A percentile compares a stretch with the other conserved stretches of the same genome.
These are phyloP conservation scores for Anoplopoma fimbria DNA, from an alignment of 2,113 vertebrate genomes.

Conservation along the genomic window DNA sequence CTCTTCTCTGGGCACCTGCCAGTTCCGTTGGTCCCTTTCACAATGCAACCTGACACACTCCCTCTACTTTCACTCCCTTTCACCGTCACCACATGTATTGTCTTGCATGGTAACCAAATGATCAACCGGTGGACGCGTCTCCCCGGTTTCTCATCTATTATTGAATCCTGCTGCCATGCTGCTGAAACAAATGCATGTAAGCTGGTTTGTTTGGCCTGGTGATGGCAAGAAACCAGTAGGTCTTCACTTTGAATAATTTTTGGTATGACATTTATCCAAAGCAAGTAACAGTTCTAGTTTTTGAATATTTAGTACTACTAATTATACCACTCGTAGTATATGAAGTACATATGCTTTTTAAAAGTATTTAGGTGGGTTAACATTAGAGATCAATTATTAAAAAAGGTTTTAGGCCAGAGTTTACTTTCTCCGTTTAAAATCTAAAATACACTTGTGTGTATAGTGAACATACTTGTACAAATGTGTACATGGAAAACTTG, in stretches of 20 bases:
- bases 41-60: constrained; percentile 72
- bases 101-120: constrained; percentile 81
- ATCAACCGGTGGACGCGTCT: constrained; percentile 65
- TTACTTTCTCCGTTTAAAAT: neutral
- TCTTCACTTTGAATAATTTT: neutral
- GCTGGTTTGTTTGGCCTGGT: constrained; percentile 59
- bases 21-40: constrained; percentile 38
- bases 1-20: constrained; percentile 43
- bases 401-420: neutral
- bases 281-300: neutral
- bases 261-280: neutral
- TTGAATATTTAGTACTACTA: neutral
- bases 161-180: constrained; percentile 67
- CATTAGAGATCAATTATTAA: neutral
- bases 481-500: neutral
- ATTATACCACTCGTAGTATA: neutral
- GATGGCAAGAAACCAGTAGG: constrained; percentile 23
- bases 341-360: neutral
- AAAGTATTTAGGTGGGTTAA: neutral
- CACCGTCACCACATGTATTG: constrained; percentile 76
- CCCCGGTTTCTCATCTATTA: constrained; percentile 79
- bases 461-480: neutral
- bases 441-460: neutral
- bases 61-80: constrained; percentile 84
- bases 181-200: constrained; percentile 67